Evolutionary conservation across 2,888 invertebrate genomes (phyloP).

Genomic region (Volucella zonaria): DNA sequence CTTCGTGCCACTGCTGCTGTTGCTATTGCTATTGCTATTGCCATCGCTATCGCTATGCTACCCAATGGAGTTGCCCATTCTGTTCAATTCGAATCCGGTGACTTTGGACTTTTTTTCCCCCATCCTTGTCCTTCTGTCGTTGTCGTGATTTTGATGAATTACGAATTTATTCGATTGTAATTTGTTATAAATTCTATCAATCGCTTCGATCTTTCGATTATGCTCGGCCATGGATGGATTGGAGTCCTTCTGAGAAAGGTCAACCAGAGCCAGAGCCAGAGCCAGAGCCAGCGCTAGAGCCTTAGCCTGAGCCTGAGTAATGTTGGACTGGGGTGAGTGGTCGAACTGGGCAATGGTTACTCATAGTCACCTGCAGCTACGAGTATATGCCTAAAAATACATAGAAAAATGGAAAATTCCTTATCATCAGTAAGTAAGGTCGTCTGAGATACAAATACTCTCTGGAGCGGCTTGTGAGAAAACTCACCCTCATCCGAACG

Average conservation of each 20-base stretch:
- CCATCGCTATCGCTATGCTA: conserved; percentile 31
- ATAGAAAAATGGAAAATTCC: conserved; percentile 70
- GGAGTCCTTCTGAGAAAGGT: conserved; percentile 70
- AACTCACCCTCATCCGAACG: conserved; percentile 1
- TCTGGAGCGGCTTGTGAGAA: not conserved
- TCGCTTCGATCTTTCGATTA: conserved; percentile 72
- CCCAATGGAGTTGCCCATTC: conserved; percentile 59
- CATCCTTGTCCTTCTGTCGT: conserved; percentile 22
- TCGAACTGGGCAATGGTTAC: conserved; percentile 1
- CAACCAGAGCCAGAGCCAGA: conserved; percentile 29
- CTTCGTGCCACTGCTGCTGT: conserved; percentile 64
- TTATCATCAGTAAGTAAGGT: conserved; percentile 37
- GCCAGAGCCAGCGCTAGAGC: too few species aligned
- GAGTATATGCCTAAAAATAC: conserved; percentile 55
- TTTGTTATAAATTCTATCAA: conserved; percentile 74
- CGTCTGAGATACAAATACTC: conserved; percentile 8
- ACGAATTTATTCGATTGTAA: conserved; percentile 73
- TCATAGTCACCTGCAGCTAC: conserved; percentile 61
- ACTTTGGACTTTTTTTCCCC: conserved; percentile 58
- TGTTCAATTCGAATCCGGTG: conserved; percentile 49
- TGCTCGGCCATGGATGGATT: conserved; percentile 9
- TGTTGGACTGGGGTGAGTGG: not conserved
- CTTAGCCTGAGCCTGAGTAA: too few species aligned
- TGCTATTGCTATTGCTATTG: conserved; percentile 1
- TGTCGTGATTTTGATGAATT: conserved; percentile 72